A percentile compares a stretch with the other conserved stretches of the same genome.
Evolutionary conservation across 2,888 invertebrate genomes (phyloP).

Genomic region (Argyra leucocephala): DNA sequence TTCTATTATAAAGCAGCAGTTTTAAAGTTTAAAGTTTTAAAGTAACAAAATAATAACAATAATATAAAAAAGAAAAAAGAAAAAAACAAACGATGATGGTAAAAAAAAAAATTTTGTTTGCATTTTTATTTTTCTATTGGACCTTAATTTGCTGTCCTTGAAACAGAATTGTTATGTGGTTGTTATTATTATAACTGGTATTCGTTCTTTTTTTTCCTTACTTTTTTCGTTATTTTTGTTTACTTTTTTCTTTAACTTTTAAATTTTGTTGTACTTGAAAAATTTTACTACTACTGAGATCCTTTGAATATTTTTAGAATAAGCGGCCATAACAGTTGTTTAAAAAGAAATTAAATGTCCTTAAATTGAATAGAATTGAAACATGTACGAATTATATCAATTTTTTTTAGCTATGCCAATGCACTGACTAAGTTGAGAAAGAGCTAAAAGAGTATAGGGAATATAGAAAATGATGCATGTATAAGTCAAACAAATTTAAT

Average conservation of each 20-base stretch:
- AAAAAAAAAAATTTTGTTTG: neutral
- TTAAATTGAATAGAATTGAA: too few relatives aligned
- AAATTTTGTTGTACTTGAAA: neutral
- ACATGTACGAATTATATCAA: too few relatives aligned
- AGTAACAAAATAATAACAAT: neutral
- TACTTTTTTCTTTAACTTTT: neutral
- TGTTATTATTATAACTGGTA: slow-evolving; percentile 6
- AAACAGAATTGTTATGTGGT: neutral
- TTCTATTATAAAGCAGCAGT: neutral
- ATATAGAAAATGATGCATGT: too few relatives aligned
- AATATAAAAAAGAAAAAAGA: neutral
- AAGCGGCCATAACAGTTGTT: too few relatives aligned
- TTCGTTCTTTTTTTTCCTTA: neutral
- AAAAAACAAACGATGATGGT: neutral
- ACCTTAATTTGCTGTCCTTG: neutral
- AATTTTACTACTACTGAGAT: too few relatives aligned
- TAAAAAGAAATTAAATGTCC: too few relatives aligned
- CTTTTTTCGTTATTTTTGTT: neutral
- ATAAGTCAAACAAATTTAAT: too few relatives aligned
- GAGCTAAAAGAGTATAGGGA: too few relatives aligned
- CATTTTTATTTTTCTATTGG: neutral
- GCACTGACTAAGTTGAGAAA: too few relatives aligned
- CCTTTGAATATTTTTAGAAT: too few relatives aligned
- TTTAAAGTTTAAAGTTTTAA: too few relatives aligned
- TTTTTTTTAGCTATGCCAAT: too few relatives aligned